Evolutionary conservation across 2,113 vertebrate species (phyloP), one percentile per base, ranked within the genome.

Genomic region (Odobenus rosmarus): DNA sequence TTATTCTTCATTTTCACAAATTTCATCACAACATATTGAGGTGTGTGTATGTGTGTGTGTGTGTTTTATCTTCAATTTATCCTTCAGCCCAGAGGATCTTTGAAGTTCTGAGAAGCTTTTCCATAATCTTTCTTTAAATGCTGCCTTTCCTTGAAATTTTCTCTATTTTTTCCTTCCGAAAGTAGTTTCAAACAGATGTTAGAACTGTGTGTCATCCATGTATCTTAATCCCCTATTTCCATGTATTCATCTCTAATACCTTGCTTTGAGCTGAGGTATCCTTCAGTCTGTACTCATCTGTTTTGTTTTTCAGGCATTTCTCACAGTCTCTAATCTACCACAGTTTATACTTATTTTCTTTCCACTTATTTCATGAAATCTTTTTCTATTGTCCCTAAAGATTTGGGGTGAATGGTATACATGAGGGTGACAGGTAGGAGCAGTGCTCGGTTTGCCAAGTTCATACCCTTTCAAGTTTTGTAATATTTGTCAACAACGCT

Each of bases 1-100:
- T 87, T 46, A 93, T 86, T 83, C 24, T 74, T 53, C 5, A 51
- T 79, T 9, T 59, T 96, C 76, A 96, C 26, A 92, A 13, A 84
- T 93, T 90, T 92, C n/a, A 85, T 71, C 61, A 82, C 19, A 82
- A 5, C 53, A 11, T 31, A 55, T 79, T 12, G 28, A 21, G 4
- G 46, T 2, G 51, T 13, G 7, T 57, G 39, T 31, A 19, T n/a
- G 1, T 11, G 0, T 31, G 0, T 36, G 4, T 42, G 57, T 93
- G 7, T 88, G 8, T 79, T 51, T 79, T n/a, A 77, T 84, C 33
- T 88, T 91, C 67, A 74, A 36, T 84, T 28, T 88, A 24, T 57
- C 77, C 33, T 82, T 7, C 10, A 90, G 51, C 9, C 39, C 69
- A 31, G 53, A 83, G 42, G 21, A 69, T 28, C 81, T 77, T 81